Evolutionary conservation across 2,888 invertebrate genomes (phyloP).

Genomic region (Tineola bisselliella): DNA sequence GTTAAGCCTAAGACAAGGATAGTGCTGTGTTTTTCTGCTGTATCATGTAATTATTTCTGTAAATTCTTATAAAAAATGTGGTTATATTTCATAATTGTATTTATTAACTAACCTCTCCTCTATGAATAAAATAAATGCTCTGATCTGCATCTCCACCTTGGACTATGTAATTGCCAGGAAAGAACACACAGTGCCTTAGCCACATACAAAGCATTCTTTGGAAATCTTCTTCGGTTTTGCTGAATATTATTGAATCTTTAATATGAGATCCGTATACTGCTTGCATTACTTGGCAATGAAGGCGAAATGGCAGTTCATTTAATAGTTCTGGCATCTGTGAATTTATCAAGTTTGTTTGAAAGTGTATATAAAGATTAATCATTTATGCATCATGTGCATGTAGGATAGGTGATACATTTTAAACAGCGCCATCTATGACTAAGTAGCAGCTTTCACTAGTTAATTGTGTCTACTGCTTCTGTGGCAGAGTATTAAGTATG

Average conservation of each 20-base stretch:
- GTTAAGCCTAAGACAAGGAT: no score
- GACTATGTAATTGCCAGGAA: conserved; percentile 65
- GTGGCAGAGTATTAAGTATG: no score
- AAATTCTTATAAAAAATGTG: no score
- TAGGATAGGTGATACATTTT: no score
- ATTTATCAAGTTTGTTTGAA: no score
- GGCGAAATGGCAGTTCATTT: conserved; percentile 46
- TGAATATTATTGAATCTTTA: conserved; percentile 57
- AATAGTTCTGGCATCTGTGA: conserved; percentile 48
- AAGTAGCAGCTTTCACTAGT: no score
- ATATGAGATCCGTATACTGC: conserved; percentile 60
- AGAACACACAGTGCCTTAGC: conserved; percentile 61
- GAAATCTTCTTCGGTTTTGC: conserved; percentile 55
- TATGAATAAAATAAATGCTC: conserved; percentile 66
- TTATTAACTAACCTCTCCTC: conserved; percentile 48
- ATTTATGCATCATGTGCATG: no score
- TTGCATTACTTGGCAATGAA: conserved; percentile 59
- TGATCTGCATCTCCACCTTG: conserved; percentile 65
- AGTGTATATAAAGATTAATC: no score
- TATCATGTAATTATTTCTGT: no score
- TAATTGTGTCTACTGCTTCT: background rate
- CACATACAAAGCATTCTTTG: conserved; percentile 57
- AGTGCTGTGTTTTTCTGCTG: no score
- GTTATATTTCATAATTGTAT: no score
- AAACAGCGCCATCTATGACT: no score